Percentiles rank a stretch among this genome's conserved stretches.
phyloP scores from a whole-genome alignment of 2,888 invertebrate genomes.

The Hyposoter dolosus region DNA sequence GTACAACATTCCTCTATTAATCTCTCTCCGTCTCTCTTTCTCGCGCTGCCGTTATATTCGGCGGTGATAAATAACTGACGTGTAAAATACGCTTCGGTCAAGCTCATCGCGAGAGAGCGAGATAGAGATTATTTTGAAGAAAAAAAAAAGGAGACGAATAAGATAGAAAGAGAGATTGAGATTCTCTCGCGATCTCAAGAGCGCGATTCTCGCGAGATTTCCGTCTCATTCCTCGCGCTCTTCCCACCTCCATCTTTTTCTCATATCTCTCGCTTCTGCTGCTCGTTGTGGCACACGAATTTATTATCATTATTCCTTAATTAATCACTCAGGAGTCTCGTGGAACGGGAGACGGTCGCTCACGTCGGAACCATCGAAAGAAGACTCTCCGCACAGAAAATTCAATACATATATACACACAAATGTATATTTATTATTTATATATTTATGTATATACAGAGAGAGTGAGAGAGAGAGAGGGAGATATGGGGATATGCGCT shows the following conservation, averaged over 20 bases:
- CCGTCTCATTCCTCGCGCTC: slow-evolving; percentile 55
- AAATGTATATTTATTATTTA: slow-evolving; percentile 17
- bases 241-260: slow-evolving; percentile 62
- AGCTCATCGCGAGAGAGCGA: slow-evolving; percentile 59
- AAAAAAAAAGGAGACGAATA: slow-evolving; percentile 51
- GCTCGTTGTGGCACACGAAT: slow-evolving; percentile 62
- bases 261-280: slow-evolving; percentile 61
- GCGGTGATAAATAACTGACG: slow-evolving; percentile 68
- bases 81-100: slow-evolving; percentile 68
- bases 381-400: slow-evolving; percentile 43
- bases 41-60: slow-evolving; percentile 62
- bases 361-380: slow-evolving; percentile 50
- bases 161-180: slow-evolving; percentile 53
- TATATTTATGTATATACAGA: slow-evolving; percentile 13
- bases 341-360: slow-evolving; percentile 38
- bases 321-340: slow-evolving; percentile 67
- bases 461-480: slow-evolving; percentile 35
- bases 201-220: slow-evolving; percentile 54
- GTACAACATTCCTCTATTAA: slow-evolving; percentile 63
- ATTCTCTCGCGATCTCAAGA: slow-evolving; percentile 50
- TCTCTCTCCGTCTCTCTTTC: slow-evolving; percentile 45
- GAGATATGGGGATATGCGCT: slow-evolving; percentile 52
- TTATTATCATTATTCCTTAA: slow-evolving; percentile 69
- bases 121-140: slow-evolving; percentile 54
- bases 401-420: slow-evolving; percentile 35